Evolutionary conservation across 2,797 vertebrate species (phyloP), one percentile per base, ranked within the genome.

Genomic region (Peromyscus nudipes): DNA sequence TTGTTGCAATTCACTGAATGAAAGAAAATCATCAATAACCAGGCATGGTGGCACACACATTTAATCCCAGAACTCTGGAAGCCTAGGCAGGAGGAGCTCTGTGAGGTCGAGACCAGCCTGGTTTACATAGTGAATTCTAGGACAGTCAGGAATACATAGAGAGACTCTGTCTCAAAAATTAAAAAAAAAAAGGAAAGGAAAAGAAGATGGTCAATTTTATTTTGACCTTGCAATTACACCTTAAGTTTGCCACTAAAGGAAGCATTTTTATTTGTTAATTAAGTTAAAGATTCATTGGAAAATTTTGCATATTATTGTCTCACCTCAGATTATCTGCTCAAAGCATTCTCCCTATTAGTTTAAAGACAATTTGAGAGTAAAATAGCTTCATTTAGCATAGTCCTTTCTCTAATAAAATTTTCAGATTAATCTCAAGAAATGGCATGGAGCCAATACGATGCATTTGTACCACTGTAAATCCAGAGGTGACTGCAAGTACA

Each of bases 191-290:
- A 27, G 43, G 4, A 5, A 25, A 37, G 16, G 60, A 82, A 82
- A 83, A 62, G 64, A 84, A 93, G 85, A 94, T 4, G 82, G 57
- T 65, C 19, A 65, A 43, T 83, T 96, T 76, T 46, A 17, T 93
- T 27, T 86, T 89, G 83, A 40, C 52, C 7, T 96, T 80, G 40
- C 25, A 92, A 57, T 57, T 62, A 81, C 40, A 84, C 37, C 0
- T 27, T 52, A 46, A 64, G 55, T 31, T 3, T 46, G 23, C 34
- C 62, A 84, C n/a, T 80, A 60, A 9, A 55, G 79, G 46, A 43
- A 27, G 71, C 88, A 67, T 87, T 96, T 96, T 80, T 31, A 62
- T 76, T 94, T 89, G 31, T 86, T 40, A 65, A 71, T 85, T 81
- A 87, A 31, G 82, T 94, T 25, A 62, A 43, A 73, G 12, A 84